Evolutionary conservation across 2,113 vertebrate species (phyloP), one percentile per base, ranked within the genome.

Genomic region (Embiotoca jacksoni): DNA sequence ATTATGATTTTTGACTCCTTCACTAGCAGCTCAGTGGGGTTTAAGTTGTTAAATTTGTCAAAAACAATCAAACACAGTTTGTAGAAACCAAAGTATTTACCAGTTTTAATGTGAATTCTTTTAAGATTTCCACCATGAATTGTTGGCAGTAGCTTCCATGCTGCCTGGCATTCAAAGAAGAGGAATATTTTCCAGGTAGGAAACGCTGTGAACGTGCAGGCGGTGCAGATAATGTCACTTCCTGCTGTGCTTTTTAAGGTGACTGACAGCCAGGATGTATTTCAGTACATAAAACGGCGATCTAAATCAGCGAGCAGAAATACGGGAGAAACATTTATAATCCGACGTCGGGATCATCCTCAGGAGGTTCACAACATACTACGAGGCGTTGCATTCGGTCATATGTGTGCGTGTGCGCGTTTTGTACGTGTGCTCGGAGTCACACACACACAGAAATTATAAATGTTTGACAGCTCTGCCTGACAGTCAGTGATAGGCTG

Each of bases 261-360:
- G 70, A 86, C 31, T 52, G 75, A 66, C 79, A 78, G 78, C 23
- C 56, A 0, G 56, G 23, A 46, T 46, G 53, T 63, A 58, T 75
- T 64, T 80, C 37, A 69, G 80, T 64, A 75, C 57, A 85, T 76
- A 69, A 81, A 85, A 72, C 72, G 63, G 36, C 16, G 15, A 78
- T 72, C 49, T 50, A 74, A 77, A 78, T 78, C 70, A 57, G 63
- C 5, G 59, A 64, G 61, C 31, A 7, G 72, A 7, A 58, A 80
- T 37, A 56, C 11, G 14, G 70, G 50, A 74, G 39, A 49, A 23
- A n/a, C 59, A 66, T 73, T 75, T 67, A 37, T 59, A 59, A 72
- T 72, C 65, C 46, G 8, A 57, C 76, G 64, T 35, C 23, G 3
- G 67, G 23, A 49, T 78, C 66, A 0, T 78, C 35, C 39, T 68